These are phyloP conservation scores for Cordilura impudica DNA, from an alignment of 2,888 invertebrate species.

Conservation along the genomic window DNA sequence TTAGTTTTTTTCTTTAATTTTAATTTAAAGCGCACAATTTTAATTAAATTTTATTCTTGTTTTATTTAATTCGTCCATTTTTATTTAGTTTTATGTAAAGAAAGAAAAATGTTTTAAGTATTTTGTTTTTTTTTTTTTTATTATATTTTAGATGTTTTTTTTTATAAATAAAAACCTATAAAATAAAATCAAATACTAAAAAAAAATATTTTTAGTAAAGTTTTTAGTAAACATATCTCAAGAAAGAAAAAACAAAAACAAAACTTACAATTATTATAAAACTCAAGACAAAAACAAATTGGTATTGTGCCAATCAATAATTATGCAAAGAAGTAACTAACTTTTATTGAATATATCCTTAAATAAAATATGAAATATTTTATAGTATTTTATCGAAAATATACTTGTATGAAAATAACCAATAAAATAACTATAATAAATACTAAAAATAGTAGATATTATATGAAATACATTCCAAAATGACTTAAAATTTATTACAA, in stretches of 20 bases:
- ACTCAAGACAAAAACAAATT: not conserved
- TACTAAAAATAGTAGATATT: not conserved
- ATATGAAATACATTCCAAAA: slow-evolving; percentile 2
- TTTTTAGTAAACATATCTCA: slow-evolving; percentile 59
- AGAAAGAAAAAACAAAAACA: slow-evolving; percentile 27
- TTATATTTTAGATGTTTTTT: slow-evolving; percentile 1
- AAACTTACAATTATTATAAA: slow-evolving; percentile 33
- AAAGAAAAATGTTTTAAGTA: not conserved
- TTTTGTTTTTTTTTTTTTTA: slow-evolving; percentile 5
- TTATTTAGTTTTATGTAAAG: slow-evolving; percentile 46
- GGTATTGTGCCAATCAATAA: slow-evolving; percentile 30
- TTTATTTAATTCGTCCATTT: slow-evolving; percentile 43
- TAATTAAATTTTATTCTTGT: not conserved
- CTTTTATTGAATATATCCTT: not conserved
- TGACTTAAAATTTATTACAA: slow-evolving; percentile 29
- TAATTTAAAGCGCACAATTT: slow-evolving; percentile 26
- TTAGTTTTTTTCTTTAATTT: slow-evolving; percentile 1
- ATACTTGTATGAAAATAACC: not conserved
- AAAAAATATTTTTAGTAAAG: slow-evolving; percentile 38
- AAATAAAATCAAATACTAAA: slow-evolving; percentile 1
- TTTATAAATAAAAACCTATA: not conserved
- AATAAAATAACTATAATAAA: not conserved
- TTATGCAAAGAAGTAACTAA: slow-evolving; percentile 1
- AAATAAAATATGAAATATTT: slow-evolving; percentile 50
- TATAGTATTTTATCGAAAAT: slow-evolving; percentile 47